Conservation (phyloP, 30 jellyfish, hydroid and myxozoan genomes). For the Turritopsis dohrnii region DNA sequence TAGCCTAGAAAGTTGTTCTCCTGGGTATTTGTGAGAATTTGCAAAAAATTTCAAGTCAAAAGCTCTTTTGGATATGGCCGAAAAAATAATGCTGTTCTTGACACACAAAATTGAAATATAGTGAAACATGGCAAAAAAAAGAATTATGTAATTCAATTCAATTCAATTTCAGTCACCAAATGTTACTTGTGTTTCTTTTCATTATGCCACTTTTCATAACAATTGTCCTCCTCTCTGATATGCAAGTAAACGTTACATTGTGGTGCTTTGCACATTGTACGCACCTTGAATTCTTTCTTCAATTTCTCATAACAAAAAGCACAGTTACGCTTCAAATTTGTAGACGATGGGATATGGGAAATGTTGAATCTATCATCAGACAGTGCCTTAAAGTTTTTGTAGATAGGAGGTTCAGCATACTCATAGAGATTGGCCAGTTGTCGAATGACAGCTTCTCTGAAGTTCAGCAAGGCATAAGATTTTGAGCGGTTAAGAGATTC, state of each 20-base stretch:
- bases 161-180: too few species aligned
- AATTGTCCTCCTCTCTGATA: not conserved
- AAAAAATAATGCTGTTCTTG: too few species aligned
- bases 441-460: conserved; percentile 10
- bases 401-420: not conserved
- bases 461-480: not conserved
- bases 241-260: conserved; percentile 6
- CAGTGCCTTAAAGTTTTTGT: not conserved
- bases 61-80: too few species aligned
- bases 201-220: conserved; percentile 13
- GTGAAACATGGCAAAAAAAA: too few species aligned
- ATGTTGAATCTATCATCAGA: not conserved
- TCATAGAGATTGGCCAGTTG: not conserved
- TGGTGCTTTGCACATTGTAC: conserved; percentile 8
- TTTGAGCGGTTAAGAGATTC: not conserved
- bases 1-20: too few species aligned
- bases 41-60: too few species aligned
- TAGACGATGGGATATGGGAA: not conserved
- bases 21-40: too few species aligned
- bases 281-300: not conserved
- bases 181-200: too few species aligned
- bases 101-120: too few species aligned
- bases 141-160: too few species aligned
- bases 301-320: not conserved
- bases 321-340: not conserved